Evolutionary conservation across 2,888 invertebrate genomes (phyloP).

Genomic region (Carabus problematicus): DNA sequence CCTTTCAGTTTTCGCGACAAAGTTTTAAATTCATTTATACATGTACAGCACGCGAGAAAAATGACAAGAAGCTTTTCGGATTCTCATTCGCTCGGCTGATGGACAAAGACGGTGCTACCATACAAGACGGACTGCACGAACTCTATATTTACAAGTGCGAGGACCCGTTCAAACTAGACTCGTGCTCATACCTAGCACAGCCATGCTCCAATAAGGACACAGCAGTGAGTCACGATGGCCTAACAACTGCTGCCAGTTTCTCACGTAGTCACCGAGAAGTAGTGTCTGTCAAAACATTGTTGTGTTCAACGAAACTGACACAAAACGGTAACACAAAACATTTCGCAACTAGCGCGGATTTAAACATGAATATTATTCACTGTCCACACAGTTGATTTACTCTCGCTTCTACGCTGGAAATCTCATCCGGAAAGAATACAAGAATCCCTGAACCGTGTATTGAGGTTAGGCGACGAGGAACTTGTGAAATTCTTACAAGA

Average conservation of each 20-base stretch:
- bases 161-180: constrained; percentile 74
- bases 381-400: constrained; percentile 83
- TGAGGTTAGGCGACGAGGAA: constrained; percentile 87
- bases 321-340: constrained; percentile 76
- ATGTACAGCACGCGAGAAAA: constrained; percentile 80
- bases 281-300: constrained; percentile 79
- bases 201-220: constrained; percentile 71
- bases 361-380: background rate
- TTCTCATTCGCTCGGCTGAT: constrained; percentile 90
- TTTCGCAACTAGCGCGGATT: background rate
- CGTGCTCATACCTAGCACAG: constrained; percentile 69
- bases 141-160: constrained; percentile 94
- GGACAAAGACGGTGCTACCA: constrained; percentile 89
- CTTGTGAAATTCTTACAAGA: constrained; percentile 94
- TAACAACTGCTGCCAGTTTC: constrained; percentile 63
- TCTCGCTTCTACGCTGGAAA: constrained; percentile 91
- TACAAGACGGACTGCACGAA: constrained; percentile 87
- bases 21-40: constrained; percentile 2
- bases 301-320: constrained; percentile 96
- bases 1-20: too few relatives aligned
- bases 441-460: constrained; percentile 81
- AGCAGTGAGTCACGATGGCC: constrained; percentile 65
- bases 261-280: constrained; percentile 84
- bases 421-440: constrained; percentile 86
- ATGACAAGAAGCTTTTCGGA: constrained; percentile 88